phyloP scores from a whole-genome alignment of 2,797 vertebrate genomes.

The Chelon labrosus region DNA sequence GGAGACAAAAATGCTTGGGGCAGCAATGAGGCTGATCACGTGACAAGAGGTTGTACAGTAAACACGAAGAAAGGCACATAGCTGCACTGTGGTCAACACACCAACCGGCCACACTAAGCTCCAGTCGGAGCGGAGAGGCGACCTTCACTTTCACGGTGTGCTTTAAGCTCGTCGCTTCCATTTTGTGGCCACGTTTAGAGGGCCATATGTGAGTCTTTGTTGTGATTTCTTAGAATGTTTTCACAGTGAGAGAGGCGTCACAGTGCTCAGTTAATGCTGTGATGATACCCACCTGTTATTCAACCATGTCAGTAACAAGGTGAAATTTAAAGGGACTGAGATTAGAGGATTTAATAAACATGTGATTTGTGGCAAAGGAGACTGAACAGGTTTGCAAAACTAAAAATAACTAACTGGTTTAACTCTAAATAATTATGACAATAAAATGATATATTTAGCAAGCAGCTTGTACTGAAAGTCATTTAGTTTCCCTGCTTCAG shows the following conservation, averaged over 20 bases:
- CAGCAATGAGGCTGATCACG: conserved; percentile 78
- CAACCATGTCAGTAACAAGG: conserved; percentile 53
- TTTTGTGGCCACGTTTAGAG: conserved; percentile 82
- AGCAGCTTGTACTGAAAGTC: conserved; percentile 2
- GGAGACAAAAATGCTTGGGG: conserved; percentile 79
- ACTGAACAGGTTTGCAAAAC: conserved; percentile 19
- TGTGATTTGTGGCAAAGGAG: conserved; percentile 4
- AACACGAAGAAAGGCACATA: conserved; percentile 82
- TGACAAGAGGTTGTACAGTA: conserved; percentile 79
- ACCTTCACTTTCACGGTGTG: conserved; percentile 75
- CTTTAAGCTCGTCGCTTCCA: conserved; percentile 78
- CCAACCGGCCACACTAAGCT: conserved; percentile 55
- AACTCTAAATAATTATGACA: conserved; percentile 3
- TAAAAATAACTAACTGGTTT: conserved; percentile 5
- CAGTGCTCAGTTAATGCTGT: conserved; percentile 56
- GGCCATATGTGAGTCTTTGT: conserved; percentile 83
- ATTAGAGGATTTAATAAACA: conserved; percentile 26
- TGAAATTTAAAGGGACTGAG: conserved; percentile 40
- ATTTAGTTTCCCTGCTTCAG: conserved; percentile 29
- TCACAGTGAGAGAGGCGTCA: conserved; percentile 56
- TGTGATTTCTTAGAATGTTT: conserved; percentile 72
- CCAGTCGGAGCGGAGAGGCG: conserved; percentile 59
- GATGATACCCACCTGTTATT: conserved; percentile 84
- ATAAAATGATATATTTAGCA: conserved; percentile 4
- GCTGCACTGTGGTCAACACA: conserved; percentile 77